Base-by-base conservation (phyloP, 1,140 invertebrate species). In the Aphelenchoides fujianensis region DNA sequence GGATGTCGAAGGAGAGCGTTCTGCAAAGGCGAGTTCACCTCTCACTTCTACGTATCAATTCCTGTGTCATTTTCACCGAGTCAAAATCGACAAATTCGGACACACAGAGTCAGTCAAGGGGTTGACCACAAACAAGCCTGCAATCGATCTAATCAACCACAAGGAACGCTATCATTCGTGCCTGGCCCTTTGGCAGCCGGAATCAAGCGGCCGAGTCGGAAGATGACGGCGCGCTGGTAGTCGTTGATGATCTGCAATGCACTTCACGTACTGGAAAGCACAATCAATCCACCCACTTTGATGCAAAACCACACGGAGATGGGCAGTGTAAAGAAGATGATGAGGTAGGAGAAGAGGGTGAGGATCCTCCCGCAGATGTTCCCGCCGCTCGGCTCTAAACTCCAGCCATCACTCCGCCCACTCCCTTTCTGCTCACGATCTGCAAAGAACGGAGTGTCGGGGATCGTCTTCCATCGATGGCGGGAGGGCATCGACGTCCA, bases 81-180 rank as follows among this genome's bases (percentile, higher is more conserved):
- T 16, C 1, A 23, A 64, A 31, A 32, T 5, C 0, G 61, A 54
- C n/a, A 16, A 76, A 73, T 86, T 87, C 53, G 90, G 89, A 79
- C 92, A 93, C 37, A n/a, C n/a, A n/a, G 90, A 91, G 81, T 95
- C 92, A 68, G 94, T 90, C 81, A 92, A 95, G 1, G 92, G 92
- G 52, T 93, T 86, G 2, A 94, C 89, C 81, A 94, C 93, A 83
- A 95, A 94, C 73, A 92, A 86, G 30, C 86, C 86, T 75, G 85
- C n/a, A 85, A n/a, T 85, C 85, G 72, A n/a, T n/a, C n/a, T n/a
- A n/a, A n/a, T n/a, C n/a, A n/a, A n/a, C n/a, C n/a, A n/a, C n/a
- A n/a, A n/a, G n/a, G n/a, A n/a, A n/a, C n/a, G n/a, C n/a, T n/a
- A n/a, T n/a, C n/a, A n/a, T n/a, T n/a, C 85, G 85, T 52, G 87